A percentile compares a stretch with the other conserved stretches of the same genome.
Conservation (phyloP, 2,888 invertebrate species). For the Odontomyia ornata region DNA sequence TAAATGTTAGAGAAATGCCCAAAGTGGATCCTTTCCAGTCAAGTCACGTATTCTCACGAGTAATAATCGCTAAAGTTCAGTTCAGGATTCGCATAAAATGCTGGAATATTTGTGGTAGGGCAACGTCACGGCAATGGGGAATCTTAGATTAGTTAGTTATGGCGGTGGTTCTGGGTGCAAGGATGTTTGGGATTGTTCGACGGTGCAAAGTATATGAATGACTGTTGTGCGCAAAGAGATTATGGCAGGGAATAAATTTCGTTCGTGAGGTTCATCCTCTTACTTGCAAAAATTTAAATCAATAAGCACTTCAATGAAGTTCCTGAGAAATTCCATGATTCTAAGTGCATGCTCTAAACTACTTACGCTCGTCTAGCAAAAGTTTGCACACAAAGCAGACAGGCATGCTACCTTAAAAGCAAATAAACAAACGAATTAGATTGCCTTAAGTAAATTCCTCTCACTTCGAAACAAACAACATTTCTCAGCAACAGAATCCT, state of each 20-base stretch:
- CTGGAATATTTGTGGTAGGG: conserved; percentile 32
- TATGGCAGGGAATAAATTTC: background rate
- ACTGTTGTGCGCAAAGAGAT: background rate
- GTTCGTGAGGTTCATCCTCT: background rate
- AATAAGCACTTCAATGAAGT: no score
- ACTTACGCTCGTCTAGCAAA: no score
- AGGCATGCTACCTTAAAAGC: no score
- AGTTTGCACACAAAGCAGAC: no score
- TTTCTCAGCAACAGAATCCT: background rate
- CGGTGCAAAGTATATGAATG: background rate
- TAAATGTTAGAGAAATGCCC: conserved; percentile 50
- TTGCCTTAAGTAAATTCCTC: background rate
- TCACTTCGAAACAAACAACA: background rate
- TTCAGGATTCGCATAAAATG: conserved; percentile 42
- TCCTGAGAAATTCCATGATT: no score
- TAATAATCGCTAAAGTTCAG: conserved; percentile 45
- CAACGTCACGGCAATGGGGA: conserved; percentile 14
- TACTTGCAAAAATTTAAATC: no score
- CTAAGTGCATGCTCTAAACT: no score
- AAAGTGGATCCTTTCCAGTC: conserved; percentile 39
- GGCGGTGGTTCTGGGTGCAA: conserved; percentile 5
- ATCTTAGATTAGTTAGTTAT: conserved; percentile 31
- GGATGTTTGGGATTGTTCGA: background rate
- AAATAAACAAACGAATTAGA: no score
- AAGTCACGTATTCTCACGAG: conserved; percentile 42